Evolutionary conservation across 2,113 vertebrate species (phyloP).

Genomic region (Steatornis caripensis): DNA sequence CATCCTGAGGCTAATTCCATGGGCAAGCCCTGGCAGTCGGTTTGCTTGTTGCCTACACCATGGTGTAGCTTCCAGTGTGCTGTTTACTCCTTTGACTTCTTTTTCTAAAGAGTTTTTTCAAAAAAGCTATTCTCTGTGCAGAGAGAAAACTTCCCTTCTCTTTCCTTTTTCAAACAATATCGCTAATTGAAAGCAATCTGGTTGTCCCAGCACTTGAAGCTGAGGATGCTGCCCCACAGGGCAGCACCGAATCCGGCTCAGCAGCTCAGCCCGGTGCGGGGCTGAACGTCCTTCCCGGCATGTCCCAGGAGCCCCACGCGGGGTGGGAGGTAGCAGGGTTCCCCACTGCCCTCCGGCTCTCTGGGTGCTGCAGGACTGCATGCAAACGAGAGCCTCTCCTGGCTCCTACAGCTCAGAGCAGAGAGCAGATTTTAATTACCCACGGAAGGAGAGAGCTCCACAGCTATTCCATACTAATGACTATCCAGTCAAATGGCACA

Average conservation of each 20-base stretch:
- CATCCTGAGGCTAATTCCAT: neutral
- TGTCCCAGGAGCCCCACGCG: neutral
- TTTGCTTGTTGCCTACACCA: neutral
- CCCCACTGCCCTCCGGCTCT: neutral
- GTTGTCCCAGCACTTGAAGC: neutral
- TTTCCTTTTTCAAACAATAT: neutral
- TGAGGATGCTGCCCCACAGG: neutral
- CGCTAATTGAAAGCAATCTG: neutral
- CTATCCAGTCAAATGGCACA: neutral
- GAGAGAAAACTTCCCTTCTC: neutral
- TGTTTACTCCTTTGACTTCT: neutral
- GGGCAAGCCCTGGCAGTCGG: neutral
- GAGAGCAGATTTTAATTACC: constrained; percentile 42
- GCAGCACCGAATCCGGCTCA: fast-evolving
- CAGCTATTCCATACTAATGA: neutral
- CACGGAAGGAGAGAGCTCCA: neutral
- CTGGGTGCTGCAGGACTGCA: neutral
- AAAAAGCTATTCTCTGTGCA: neutral
- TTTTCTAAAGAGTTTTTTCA: neutral
- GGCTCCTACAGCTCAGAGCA: neutral
- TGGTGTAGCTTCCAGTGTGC: neutral
- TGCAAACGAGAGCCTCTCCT: neutral
- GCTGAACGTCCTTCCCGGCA: neutral
- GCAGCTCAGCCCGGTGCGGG: fast-evolving
- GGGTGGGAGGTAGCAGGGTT: neutral